Conservation (phyloP, 2,113 vertebrate species). For the Semnornis frantzii region DNA sequence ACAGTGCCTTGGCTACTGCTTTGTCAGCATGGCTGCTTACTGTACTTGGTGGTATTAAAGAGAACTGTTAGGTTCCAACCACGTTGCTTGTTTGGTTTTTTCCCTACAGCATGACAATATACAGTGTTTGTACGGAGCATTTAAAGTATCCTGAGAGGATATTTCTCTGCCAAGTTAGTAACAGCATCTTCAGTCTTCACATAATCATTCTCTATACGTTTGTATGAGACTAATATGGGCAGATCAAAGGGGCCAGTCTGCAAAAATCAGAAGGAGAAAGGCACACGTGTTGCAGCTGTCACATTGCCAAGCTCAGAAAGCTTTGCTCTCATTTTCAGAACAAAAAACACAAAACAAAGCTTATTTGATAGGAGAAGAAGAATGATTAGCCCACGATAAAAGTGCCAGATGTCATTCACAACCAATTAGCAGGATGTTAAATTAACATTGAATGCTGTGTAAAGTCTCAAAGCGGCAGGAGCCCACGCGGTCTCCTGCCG, state of each 20-base stretch:
- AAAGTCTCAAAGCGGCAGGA: not conserved
- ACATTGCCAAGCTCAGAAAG: not conserved
- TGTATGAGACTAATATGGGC: constrained; percentile 81
- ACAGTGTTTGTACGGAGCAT: constrained; percentile 62
- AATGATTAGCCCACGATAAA: constrained; percentile 18
- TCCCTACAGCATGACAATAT: not conserved
- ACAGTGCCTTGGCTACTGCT: constrained; percentile 26
- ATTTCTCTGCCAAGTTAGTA: constrained; percentile 65
- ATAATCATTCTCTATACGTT: constrained; percentile 76
- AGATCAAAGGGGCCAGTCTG: constrained; percentile 75
- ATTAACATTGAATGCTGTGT: not conserved
- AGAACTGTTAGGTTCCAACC: constrained; percentile 40
- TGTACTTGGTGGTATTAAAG: constrained; percentile 20
- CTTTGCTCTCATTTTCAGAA: constrained; percentile 7
- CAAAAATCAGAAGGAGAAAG: constrained; percentile 69
- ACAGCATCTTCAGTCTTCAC: constrained; percentile 71
- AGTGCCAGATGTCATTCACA: constrained; percentile 76
- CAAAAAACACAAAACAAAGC: not conserved
- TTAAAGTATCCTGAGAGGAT: constrained; percentile 77
- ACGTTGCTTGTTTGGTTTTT: not conserved
- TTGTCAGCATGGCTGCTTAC: constrained; percentile 13
- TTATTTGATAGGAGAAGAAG: not conserved
- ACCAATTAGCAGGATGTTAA: not conserved
- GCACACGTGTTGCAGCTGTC: not conserved
- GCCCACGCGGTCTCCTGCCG: not conserved